Conservation (phyloP, 2,888 invertebrate species). For the Pimpla rufipes region DNA sequence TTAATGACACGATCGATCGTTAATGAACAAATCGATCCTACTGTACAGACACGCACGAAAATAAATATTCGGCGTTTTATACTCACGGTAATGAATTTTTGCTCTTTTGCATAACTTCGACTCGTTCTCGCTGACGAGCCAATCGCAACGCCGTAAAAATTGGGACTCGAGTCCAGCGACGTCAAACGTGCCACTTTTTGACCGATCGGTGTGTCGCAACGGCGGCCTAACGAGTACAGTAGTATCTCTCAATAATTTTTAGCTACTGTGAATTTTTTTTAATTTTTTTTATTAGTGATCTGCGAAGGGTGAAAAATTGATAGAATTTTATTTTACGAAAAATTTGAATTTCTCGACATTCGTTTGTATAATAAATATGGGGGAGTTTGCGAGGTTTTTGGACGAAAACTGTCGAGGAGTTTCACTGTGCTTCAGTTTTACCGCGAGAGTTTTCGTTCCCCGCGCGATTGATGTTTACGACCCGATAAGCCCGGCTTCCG, state of each 20-base stretch:
- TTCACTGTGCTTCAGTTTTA: background rate
- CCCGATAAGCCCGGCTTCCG: conserved; percentile 34
- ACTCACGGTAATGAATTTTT: background rate
- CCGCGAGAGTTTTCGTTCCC: background rate
- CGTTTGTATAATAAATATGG: background rate
- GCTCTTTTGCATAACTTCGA: background rate
- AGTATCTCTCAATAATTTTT: background rate
- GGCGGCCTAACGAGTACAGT: background rate
- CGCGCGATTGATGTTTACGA: background rate
- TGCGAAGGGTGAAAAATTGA: background rate
- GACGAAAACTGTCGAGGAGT: background rate
- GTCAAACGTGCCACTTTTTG: conserved; percentile 14
- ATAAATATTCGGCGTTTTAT: background rate
- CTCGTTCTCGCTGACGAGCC: background rate
- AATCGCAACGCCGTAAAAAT: background rate
- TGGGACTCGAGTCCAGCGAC: background rate
- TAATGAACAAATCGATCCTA: background rate
- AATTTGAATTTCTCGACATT: background rate
- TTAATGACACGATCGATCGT: background rate
- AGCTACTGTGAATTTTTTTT: no score
- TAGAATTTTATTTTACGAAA: background rate
- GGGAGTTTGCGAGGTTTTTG: background rate
- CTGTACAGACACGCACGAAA: background rate
- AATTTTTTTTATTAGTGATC: no score
- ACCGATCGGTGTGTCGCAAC: background rate